Evolutionary conservation across 2,888 invertebrate species (phyloP).

Genomic region (Cantharis nigra): DNA sequence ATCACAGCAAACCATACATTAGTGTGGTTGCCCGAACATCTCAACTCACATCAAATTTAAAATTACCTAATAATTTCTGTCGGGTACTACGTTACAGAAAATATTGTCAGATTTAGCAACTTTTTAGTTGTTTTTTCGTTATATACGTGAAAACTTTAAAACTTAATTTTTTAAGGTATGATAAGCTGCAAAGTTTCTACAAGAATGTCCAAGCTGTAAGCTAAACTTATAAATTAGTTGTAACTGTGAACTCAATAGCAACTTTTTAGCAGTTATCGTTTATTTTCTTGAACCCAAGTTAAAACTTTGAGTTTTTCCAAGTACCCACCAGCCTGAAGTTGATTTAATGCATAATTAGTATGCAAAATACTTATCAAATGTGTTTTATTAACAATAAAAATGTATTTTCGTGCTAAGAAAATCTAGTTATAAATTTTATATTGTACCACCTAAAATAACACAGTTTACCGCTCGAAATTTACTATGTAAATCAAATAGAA

Average conservation of each 20-base stretch:
- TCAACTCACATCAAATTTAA: not conserved
- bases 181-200: not conserved
- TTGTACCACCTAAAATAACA: not conserved
- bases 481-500: not conserved
- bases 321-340: not conserved
- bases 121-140: not conserved
- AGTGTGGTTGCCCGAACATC: not conserved
- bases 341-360: not conserved
- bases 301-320: not conserved
- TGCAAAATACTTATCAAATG: not conserved
- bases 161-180: not conserved
- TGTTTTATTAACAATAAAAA: not conserved
- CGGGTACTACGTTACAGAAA: not conserved
- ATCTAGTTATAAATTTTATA: not conserved
- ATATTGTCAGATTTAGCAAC: not conserved
- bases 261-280: not conserved
- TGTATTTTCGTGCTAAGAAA: not conserved
- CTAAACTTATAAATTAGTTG: not conserved
- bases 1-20: not conserved
- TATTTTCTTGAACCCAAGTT: not conserved
- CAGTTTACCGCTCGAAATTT: not conserved
- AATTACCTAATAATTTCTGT: not conserved
- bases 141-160: not conserved
- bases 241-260: not conserved
- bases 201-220: not conserved